phyloP scores from a whole-genome alignment of 92 coral and sea anemone species.

The Anthopleura xanthogrammica region DNA sequence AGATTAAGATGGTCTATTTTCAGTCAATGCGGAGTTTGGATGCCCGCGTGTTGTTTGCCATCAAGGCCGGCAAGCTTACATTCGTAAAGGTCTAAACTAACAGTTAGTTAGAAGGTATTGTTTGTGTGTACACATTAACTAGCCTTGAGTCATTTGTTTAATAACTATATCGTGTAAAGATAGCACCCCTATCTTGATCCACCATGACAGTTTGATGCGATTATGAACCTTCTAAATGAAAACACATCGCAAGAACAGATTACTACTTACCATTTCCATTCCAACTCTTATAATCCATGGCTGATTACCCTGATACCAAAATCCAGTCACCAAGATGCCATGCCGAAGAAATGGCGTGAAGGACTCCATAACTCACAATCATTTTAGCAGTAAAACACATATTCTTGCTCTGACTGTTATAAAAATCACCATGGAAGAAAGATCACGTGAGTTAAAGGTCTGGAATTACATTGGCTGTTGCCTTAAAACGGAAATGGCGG shows the following conservation, averaged over 20 bases:
- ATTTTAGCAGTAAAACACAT: not conserved
- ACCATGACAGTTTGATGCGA: conserved; percentile 9
- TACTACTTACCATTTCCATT: not conserved
- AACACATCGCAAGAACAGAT: not conserved
- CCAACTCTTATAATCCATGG: not conserved
- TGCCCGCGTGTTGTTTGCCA: not conserved
- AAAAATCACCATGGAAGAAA: not conserved
- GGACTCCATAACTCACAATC: not conserved
- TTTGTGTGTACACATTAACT: not conserved
- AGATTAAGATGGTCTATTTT: not conserved
- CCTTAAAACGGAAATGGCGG: conserved; percentile 27
- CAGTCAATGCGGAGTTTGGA: not conserved
- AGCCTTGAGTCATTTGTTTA: not conserved
- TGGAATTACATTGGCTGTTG: conserved; percentile 12
- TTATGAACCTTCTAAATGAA: not conserved
- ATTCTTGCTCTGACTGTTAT: not conserved
- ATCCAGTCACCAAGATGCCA: not conserved
- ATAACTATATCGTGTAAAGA: not conserved
- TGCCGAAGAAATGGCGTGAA: not conserved
- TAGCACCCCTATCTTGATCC: conserved; percentile 6
- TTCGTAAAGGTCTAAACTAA: not conserved
- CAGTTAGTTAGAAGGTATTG: no score
- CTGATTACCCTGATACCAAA: not conserved
- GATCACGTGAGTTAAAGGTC: conserved; percentile 20
- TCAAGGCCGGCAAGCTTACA: not conserved